These are phyloP conservation scores for Plecotus auritus DNA, from an alignment of 2,113 vertebrate genomes.

Conservation along the genomic window DNA sequence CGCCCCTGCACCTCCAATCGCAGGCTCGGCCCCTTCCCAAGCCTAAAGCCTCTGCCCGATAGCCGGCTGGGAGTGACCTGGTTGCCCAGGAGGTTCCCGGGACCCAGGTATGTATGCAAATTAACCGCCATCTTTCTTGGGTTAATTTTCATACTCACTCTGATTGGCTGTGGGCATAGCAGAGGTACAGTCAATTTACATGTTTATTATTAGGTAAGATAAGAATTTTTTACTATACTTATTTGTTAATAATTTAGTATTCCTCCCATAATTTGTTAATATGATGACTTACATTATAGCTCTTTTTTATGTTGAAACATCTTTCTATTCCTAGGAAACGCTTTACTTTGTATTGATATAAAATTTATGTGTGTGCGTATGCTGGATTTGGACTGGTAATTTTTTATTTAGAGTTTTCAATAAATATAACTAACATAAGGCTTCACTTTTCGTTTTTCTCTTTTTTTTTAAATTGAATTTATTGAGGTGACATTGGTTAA, in stretches of 20 bases:
- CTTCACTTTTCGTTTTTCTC: not conserved
- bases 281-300: not conserved
- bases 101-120: no score
- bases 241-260: not conserved
- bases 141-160: no score
- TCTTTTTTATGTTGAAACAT: not conserved
- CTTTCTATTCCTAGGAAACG: not conserved
- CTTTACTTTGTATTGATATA: not conserved
- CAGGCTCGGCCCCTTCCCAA: no score
- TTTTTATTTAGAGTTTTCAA: not conserved
- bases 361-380: not conserved
- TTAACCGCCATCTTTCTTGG: no score
- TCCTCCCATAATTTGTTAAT: not conserved
- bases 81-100: no score
- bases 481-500: not conserved
- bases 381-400: not conserved
- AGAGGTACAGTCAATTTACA: no score
- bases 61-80: no score
- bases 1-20: no score
- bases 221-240: not conserved
- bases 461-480: not conserved
- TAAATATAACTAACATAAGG: not conserved
- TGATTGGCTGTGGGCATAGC: no score
- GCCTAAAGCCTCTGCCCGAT: no score
- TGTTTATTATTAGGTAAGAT: no score